Base-by-base conservation (phyloP, 1,140 invertebrate genomes). In the Drosophila bocqueti region DNA sequence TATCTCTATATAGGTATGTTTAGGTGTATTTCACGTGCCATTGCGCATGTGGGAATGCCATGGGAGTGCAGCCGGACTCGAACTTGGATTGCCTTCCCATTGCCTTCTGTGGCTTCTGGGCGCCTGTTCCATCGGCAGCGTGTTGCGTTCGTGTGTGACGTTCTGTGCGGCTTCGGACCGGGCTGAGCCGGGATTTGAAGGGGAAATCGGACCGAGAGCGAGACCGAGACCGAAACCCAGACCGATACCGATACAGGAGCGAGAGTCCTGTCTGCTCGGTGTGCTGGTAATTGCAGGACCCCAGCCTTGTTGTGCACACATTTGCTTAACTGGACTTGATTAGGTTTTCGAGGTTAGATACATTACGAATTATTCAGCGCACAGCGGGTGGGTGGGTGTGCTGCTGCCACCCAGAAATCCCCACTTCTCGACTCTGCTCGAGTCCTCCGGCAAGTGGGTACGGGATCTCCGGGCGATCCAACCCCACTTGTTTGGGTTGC, bases 111-210 rank as follows among this genome's bases (percentile, higher is more conserved):
- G 16, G 2, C 5, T 73, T 68, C 89, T 92, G 91, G 42, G 55
- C 86, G 91, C 91, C 91, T 92, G 78, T 61, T 92, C 65, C 49
- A 49, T 46, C 73, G 71, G 81, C 91, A 87, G 85, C 91, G 91
- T 72, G 47, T 91, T 91, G 83, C 83, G 86, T 92, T 92, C 91
- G 91, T 92, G 91, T 92, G 91, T 92, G 91, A 92, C 91, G 91
- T 91, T 91, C 84, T 83, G 84, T 89, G 85, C 82, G 60, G 66
- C 66, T 84, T 62, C 60, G 60, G 60, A 62, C 60, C 50, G 31
- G 55, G 52, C 72, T 61, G 47, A 58, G 68, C 38, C 24, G 50
- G 40, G 63, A 9, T 18, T 10, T n/a, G 7, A 2, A 34, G 18
- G 29, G 29, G 26, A 16, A 24, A n/a, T 57, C 52, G 26, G 24